Conservation (phyloP, 2,888 invertebrate species). For the Cheilosia urbana region DNA sequence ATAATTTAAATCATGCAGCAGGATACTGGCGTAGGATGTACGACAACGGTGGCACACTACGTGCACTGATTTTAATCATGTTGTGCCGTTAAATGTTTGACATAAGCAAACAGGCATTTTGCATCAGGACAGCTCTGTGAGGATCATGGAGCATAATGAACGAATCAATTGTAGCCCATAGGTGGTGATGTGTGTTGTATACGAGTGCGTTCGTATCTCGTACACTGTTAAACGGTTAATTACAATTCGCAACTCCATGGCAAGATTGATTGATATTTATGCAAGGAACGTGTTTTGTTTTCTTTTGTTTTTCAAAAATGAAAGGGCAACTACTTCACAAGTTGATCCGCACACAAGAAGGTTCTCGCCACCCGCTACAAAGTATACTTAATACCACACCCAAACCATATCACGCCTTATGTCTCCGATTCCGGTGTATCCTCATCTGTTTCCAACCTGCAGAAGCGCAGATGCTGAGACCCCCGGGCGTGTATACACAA, state of each 20-base stretch:
- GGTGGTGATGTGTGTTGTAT: constrained; percentile 50
- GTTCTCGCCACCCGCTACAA: constrained; percentile 22
- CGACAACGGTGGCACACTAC: neutral
- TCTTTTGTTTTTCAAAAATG: neutral
- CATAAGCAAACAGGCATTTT: constrained; percentile 64
- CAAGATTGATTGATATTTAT: constrained; percentile 52
- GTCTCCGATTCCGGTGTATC: constrained; percentile 19
- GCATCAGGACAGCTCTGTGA: constrained; percentile 2
- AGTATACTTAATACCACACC: constrained; percentile 29
- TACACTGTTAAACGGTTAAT: constrained; percentile 51
- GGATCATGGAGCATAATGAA: constrained; percentile 51
- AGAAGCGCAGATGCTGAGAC: constrained; percentile 7
- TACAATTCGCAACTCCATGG: constrained; percentile 35
- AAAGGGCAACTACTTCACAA: constrained; percentile 60
- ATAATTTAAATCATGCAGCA: constrained; percentile 70
- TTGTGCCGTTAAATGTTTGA: constrained; percentile 73
- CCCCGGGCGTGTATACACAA: constrained; percentile 12
- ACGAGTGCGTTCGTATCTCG: constrained; percentile 34
- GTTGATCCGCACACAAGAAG: constrained; percentile 49
- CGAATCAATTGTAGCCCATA: constrained; percentile 65
- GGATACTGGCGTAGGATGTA: constrained; percentile 25
- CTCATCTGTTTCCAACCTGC: neutral
- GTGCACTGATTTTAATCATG: constrained; percentile 65
- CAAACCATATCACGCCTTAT: constrained; percentile 13
- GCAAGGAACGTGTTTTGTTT: constrained; percentile 17